These are phyloP conservation scores for Mesembrinibis cayennensis DNA, from an alignment of 2,113 vertebrate species.

Conservation along the genomic window DNA sequence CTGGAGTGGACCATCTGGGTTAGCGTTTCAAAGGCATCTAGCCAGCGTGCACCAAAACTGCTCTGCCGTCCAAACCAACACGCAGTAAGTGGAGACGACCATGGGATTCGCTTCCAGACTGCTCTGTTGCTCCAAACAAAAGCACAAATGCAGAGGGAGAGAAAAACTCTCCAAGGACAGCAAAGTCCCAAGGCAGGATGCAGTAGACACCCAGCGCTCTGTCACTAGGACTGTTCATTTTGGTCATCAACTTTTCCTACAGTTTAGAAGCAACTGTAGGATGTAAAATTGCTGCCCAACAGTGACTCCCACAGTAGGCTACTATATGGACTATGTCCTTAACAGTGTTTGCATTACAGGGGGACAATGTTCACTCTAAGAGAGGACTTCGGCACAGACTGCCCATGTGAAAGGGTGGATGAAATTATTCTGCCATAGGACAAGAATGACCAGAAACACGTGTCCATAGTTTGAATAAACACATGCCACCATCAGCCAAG, in stretches of 20 bases:
- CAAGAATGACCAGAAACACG: background rate
- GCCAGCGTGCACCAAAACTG: background rate
- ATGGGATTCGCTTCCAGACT: background rate
- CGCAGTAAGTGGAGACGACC: background rate
- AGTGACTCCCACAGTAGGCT: background rate
- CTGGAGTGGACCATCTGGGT: background rate
- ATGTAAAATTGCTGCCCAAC: background rate
- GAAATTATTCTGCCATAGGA: background rate
- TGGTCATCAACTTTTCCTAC: background rate
- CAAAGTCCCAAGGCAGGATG: background rate
- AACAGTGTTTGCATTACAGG: background rate
- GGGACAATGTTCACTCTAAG: background rate
- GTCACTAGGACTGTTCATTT: background rate
- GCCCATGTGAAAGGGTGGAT: background rate
- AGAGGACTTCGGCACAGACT: background rate
- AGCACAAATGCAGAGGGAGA: background rate
- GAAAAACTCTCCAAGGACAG: background rate
- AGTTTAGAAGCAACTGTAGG: background rate
- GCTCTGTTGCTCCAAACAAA: background rate
- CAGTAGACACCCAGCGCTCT: background rate
- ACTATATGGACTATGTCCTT: background rate
- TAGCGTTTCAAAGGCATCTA: rapidly evolving
- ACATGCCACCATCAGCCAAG: background rate
- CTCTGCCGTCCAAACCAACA: background rate
- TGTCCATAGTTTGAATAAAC: background rate